Evolutionary conservation across 64 coral and sea anemone genomes (phyloP).

Genomic region (Porites lutea): DNA sequence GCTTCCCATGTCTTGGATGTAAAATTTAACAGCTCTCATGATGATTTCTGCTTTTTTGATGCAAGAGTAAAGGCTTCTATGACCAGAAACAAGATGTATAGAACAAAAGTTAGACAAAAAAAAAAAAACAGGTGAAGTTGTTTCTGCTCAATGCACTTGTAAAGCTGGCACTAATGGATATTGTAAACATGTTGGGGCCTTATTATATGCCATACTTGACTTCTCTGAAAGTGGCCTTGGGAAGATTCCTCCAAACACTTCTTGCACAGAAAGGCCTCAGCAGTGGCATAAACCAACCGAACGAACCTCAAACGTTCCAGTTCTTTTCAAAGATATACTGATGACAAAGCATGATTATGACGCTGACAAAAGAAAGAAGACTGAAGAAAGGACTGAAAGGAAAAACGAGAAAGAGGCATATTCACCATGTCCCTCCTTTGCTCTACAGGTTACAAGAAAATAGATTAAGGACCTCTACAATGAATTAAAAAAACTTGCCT

Average conservation of each 20-base stretch:
- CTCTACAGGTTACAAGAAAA: conserved; percentile 37
- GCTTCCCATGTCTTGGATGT: conserved; percentile 52
- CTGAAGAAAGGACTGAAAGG: conserved; percentile 9
- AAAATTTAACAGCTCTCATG: conserved; percentile 35
- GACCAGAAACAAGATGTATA: conserved; percentile 41
- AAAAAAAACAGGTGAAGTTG: conserved; percentile 40
- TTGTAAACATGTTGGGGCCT: conserved; percentile 53
- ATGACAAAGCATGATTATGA: conserved; percentile 47
- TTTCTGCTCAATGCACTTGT: conserved; percentile 25
- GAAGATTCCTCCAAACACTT: conserved; percentile 25
- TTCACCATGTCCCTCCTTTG: neutral
- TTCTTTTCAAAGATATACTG: neutral
- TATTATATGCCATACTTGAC: conserved; percentile 42
- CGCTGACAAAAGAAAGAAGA: conserved; percentile 35
- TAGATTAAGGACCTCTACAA: conserved; percentile 31
- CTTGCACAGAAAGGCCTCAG: conserved; percentile 57
- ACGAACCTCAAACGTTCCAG: neutral
- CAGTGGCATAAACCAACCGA: conserved; percentile 45
- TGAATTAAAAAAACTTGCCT: conserved; percentile 16
- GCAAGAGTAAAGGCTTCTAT: conserved; percentile 18
- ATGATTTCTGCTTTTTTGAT: conserved; percentile 49
- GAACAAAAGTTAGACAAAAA: conserved; percentile 26
- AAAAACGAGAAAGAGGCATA: conserved; percentile 6
- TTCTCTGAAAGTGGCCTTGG: conserved; percentile 30
- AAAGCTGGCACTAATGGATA: conserved; percentile 35